Evolutionary conservation across 2,888 invertebrate species (phyloP), one percentile per base, ranked within the genome.

Genomic region (Lypha dubia): DNA sequence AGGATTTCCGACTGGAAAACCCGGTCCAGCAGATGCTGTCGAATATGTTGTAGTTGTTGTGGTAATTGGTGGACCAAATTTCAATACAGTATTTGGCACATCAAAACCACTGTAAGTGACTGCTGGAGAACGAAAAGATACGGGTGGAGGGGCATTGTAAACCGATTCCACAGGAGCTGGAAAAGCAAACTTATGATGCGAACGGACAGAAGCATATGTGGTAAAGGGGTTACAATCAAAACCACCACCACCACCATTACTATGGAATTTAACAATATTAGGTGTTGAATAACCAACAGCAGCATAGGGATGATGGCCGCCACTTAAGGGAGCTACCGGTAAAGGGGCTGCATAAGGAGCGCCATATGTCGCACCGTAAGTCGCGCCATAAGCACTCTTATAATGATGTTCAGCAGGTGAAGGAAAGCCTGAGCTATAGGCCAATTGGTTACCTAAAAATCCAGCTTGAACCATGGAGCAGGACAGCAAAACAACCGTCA

Each of bases 21-120:
- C 44, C 3, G 53, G 51, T 5, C 41, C 71, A n/a, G 62, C 68
- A 0, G 68, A 24, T 13, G 63, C 63, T 1, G 84, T 51, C 0
- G 84, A 46, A 24, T 84, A 84, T 1, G 81, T 84, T 0, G 84
- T 84, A 3, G 84, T 84, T 11, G 84, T 84, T 0, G 84, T 84
- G 0, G 84, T 84, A 24, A 77, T 79, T 2, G 84, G 84, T 1
- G 41, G 70, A 15, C 84, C 84, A 70, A 74, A 84, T 65, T 81
- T 84, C 1, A 84, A 32, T 0, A 81, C 65, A n/a, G 68, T 60
- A 49, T 58, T 84, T 1, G 77, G 77, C 0, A 41, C 41, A 9
- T 41, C 44, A 44, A 53, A 74, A n/a, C 44, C 77, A 51, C 28
- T 53, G n/a, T 79, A 74, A 13, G 15, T 15, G 1, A 56, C 6